phyloP scores from a whole-genome alignment of 2,113 vertebrate species.

The Azemiops feae region DNA sequence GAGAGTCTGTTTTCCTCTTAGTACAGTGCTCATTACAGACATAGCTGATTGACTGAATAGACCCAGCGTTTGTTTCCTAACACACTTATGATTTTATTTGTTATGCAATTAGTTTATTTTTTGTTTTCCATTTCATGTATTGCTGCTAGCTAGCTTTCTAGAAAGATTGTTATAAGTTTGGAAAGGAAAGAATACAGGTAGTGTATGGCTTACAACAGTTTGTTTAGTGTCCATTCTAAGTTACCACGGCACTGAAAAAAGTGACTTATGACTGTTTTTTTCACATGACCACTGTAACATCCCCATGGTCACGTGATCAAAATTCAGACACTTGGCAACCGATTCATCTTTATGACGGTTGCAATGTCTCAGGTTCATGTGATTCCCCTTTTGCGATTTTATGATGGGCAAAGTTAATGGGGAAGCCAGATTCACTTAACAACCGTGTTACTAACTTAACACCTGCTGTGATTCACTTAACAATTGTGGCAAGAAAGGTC shows the following conservation, averaged over 20 bases:
- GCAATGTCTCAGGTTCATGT: no score
- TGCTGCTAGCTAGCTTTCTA: not conserved
- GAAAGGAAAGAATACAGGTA: not conserved
- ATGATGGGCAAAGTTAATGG: not conserved
- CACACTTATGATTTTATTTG: not conserved
- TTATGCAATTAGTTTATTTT: not conserved
- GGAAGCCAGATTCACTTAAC: not conserved
- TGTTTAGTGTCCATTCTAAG: not conserved
- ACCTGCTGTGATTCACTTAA: not conserved
- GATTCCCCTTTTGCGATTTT: no score
- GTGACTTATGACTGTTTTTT: not conserved
- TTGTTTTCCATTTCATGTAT: not conserved
- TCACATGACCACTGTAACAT: not conserved
- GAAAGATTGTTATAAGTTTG: not conserved
- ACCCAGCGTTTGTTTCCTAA: not conserved
- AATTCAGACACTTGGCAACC: not conserved
- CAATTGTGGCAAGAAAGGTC: not conserved
- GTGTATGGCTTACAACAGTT: not conserved
- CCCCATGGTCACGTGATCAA: not conserved
- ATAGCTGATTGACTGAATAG: not conserved
- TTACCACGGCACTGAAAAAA: not conserved
- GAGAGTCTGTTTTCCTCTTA: not conserved
- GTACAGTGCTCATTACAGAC: not conserved
- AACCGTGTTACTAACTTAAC: not conserved
- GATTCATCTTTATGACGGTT: no score